Base-by-base conservation (phyloP, 2,797 vertebrate species). In the Sebastes oblongus region DNA sequence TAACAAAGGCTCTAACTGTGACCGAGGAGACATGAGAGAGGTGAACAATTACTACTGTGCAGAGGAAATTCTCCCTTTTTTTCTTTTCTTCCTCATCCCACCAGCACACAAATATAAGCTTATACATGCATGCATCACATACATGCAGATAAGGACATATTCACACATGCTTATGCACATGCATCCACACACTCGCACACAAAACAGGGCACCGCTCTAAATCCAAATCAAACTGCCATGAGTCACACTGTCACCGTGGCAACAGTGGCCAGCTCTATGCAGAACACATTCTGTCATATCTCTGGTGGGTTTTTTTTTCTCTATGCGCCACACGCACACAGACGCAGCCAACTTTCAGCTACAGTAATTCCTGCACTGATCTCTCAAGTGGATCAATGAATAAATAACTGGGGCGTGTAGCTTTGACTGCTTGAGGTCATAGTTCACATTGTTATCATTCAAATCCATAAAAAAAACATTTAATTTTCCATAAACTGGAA, bases 211-310 rank as follows among this genome's bases (percentile, higher is more conserved):
- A 89, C 89, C 80, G 86, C 93, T 93, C 91, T 86, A 94, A 94
- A 92, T 91, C 94, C 91, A 94, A 94, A 93, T 94, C 94, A 94
- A 93, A 94, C 91, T 92, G 94, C 91, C 86, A 92, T 94, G 94
- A 95, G 93, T 95, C 95, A 94, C 91, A 88, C 94, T 94, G 96
- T 96, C 94, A 94, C 96, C 95, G 92, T 95, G 94, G 95, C 94
- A 96, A 96, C 96, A 91, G 94, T 86, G 88, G 92, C 91, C 87
- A 64, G 91, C 90, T 93, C 91, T 86, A 92, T 92, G 93, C 92
- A 94, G 91, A 95, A 91, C 90, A 91, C 89, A 94, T 92, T 93
- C 90, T 93, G 91, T 93, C 89, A 91, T 92, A 89, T 95, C 90
- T 83, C 86, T 80, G 74, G 75, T 75, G 78, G 27, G 54, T 65